Evolutionary conservation across 1,140 invertebrate species (phyloP).

Genomic region (Pogonus chalceus): DNA sequence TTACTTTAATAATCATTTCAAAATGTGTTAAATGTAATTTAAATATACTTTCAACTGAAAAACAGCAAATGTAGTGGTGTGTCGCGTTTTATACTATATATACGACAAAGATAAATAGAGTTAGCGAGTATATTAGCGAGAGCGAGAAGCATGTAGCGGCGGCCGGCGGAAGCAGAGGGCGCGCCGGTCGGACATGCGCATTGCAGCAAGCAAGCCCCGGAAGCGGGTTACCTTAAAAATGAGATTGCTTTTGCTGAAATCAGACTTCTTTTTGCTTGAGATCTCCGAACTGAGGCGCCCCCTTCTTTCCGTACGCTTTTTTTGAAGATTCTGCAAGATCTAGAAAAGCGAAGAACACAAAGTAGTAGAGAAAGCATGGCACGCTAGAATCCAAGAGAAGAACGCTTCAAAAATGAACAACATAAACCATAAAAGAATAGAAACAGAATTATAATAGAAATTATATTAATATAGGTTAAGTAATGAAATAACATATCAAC

Average conservation of each 20-base stretch:
- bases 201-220: constrained; percentile 23
- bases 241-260: constrained; percentile 83
- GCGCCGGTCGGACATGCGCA: constrained; percentile 33
- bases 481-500: neutral
- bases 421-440: constrained; percentile 7
- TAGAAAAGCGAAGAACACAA: constrained; percentile 76
- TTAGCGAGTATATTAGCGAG: no score
- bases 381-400: constrained; percentile 31
- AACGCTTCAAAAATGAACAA: constrained; percentile 29
- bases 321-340: constrained; percentile 95
- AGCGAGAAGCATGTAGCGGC: neutral
- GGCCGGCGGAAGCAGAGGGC: constrained; percentile 28
- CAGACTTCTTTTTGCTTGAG: constrained; percentile 80
- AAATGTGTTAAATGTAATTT: no score
- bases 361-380: constrained; percentile 50
- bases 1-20: no score
- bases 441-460: constrained; percentile 1
- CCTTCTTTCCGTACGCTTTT: constrained; percentile 89
- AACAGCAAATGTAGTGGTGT: neutral
- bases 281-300: constrained; percentile 79
- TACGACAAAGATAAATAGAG: neutral
- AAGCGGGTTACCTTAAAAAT: constrained; percentile 87
- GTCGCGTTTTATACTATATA: neutral
- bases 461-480: constrained; percentile 8
- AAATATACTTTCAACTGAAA: no score